These are phyloP conservation scores for Chrysolina oricalcia DNA, from an alignment of 2,888 invertebrate genomes.

Conservation along the genomic window DNA sequence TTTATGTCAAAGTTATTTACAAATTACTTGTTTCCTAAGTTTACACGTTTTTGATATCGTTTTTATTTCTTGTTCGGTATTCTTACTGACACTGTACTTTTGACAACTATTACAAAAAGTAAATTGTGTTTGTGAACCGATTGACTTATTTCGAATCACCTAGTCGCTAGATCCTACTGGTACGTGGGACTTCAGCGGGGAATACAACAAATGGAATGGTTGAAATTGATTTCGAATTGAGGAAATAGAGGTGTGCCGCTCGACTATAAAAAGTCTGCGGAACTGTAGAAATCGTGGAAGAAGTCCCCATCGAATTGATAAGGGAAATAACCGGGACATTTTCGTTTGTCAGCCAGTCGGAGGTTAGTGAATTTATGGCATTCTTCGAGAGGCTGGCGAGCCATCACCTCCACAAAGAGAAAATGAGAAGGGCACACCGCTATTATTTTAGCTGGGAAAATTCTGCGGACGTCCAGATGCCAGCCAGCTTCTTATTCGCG, in stretches of 20 bases:
- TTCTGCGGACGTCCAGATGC: constrained; percentile 66
- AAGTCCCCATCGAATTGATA: constrained; percentile 51
- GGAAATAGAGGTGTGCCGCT: not conserved
- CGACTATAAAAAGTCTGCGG: not conserved
- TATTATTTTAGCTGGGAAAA: constrained; percentile 67
- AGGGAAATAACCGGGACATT: constrained; percentile 53
- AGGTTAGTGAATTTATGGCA: constrained; percentile 65
- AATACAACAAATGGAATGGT: no score
- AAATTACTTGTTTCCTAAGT: no score
- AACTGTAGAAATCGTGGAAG: not conserved
- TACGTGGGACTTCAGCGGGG: no score
- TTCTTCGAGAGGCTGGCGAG: constrained; percentile 64
- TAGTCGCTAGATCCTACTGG: no score
- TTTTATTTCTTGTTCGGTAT: no score
- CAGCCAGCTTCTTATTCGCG: constrained; percentile 58
- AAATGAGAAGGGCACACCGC: constrained; percentile 61
- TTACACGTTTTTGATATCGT: no score
- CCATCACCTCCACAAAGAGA: constrained; percentile 61
- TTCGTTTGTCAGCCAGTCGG: constrained; percentile 61
- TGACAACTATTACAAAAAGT: no score
- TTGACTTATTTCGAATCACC: no score
- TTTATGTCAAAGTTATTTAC: no score
- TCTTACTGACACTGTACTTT: no score
- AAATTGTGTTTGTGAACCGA: no score
- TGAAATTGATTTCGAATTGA: no score